phyloP scores from a whole-genome alignment of 2,797 vertebrate species.

The Netta rufina region DNA sequence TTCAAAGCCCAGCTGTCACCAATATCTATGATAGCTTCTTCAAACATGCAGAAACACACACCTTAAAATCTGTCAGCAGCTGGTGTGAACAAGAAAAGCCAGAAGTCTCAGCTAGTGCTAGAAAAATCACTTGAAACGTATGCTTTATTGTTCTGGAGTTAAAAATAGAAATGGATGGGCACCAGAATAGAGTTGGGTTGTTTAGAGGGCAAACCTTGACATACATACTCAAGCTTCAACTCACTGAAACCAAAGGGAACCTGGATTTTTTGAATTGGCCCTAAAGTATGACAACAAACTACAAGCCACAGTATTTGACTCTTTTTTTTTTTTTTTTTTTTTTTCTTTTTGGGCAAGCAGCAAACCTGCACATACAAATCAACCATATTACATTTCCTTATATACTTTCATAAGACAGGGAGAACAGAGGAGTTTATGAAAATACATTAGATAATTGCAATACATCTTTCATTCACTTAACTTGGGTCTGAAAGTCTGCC shows the following conservation, averaged over 20 bases:
- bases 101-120: neutral
- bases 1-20: constrained; percentile 37
- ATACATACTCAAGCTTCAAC: neutral
- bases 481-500: neutral
- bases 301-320: neutral
- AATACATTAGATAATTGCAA: neutral
- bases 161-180: neutral
- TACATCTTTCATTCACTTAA: neutral
- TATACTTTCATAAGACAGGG: neutral
- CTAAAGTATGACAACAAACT: neutral
- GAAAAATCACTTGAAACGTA: neutral
- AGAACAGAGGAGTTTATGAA: neutral
- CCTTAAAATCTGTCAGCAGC: constrained; percentile 22
- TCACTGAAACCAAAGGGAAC: neutral
- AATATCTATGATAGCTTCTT: neutral
- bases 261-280: neutral
- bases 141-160: neutral
- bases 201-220: neutral
- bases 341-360: neutral
- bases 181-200: neutral
- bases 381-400: neutral
- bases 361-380: neutral
- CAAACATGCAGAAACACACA: neutral
- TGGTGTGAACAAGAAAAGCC: constrained; percentile 21
- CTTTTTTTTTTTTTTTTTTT: neutral